A percentile compares a stretch with the other conserved stretches of the same genome.
phyloP scores from a whole-genome alignment of 1,140 invertebrate species.

The Bombus soroeensis region DNA sequence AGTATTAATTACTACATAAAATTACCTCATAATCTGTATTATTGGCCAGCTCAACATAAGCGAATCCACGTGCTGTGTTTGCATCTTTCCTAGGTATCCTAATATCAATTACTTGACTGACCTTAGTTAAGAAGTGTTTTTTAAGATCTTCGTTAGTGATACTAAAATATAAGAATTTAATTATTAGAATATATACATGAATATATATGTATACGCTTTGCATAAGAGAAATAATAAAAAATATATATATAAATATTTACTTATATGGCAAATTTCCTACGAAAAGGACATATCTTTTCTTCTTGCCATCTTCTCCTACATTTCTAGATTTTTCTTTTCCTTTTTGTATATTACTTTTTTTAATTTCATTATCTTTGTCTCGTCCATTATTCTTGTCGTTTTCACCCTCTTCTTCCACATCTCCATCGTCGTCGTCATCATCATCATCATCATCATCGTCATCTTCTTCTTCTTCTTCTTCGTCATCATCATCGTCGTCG shows the following conservation, averaged over 20 bases:
- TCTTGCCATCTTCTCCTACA: conserved; percentile 75
- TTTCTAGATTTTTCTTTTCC: not conserved
- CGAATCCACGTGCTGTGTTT: conserved; percentile 79
- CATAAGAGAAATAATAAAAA: conserved; percentile 37
- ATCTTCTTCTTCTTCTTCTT: not conserved
- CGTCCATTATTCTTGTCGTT: conserved; percentile 66
- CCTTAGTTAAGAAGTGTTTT: conserved; percentile 81
- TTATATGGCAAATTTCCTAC: conserved; percentile 82
- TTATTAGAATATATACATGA: not conserved
- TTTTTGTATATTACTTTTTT: conserved; percentile 71
- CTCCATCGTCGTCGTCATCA: conserved; percentile 57
- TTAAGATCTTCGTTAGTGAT: conserved; percentile 77
- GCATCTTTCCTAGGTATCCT: conserved; percentile 76
- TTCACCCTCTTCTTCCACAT: conserved; percentile 78
- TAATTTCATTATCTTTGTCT: conserved; percentile 47
- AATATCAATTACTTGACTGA: conserved; percentile 76
- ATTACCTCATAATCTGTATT: conserved; percentile 80
- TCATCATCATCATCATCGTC: not conserved
- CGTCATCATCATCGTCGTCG: conserved; percentile 38
- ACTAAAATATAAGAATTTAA: conserved; percentile 65
- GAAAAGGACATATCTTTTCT: conserved; percentile 83
- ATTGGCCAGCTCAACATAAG: conserved; percentile 80
- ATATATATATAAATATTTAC: conserved; percentile 57
- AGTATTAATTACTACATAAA: conserved; percentile 35
- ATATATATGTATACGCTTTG: not conserved